Conservation (phyloP, 2,113 vertebrate species). For the Zosterops hypoxanthus region DNA sequence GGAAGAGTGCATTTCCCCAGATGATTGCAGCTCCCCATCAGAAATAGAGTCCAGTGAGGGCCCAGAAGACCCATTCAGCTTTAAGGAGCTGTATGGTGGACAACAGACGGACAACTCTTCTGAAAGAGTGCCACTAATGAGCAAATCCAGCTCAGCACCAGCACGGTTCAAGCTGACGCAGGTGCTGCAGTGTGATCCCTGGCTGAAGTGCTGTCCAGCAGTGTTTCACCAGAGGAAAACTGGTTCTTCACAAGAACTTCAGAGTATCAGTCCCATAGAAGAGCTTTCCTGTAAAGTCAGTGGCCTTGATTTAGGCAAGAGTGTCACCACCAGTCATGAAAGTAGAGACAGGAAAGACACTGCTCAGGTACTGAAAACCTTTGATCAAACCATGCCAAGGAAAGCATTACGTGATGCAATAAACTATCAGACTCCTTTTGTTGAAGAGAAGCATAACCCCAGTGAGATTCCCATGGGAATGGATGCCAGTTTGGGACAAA, state of each 20-base stretch:
- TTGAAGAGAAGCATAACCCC: slow-evolving; percentile 73
- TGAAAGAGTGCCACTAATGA: slow-evolving; percentile 68
- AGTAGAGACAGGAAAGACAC: slow-evolving; percentile 84
- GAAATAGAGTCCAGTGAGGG: slow-evolving; percentile 72
- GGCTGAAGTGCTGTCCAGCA: slow-evolving; percentile 76
- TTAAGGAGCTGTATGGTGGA: slow-evolving; percentile 65
- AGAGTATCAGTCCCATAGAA: slow-evolving; percentile 76
- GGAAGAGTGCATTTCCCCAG: slow-evolving; percentile 55
- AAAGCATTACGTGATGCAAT: slow-evolving; percentile 83
- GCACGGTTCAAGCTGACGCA: slow-evolving; percentile 67
- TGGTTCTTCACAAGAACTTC: slow-evolving; percentile 77
- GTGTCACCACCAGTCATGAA: slow-evolving; percentile 76
- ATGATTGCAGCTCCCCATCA: slow-evolving; percentile 71
- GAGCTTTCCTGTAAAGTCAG: slow-evolving; percentile 73
- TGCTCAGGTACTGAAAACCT: slow-evolving; percentile 72
- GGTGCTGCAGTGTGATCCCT: slow-evolving; percentile 75
- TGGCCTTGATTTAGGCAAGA: slow-evolving; percentile 60
- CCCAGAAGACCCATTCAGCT: slow-evolving; percentile 65
- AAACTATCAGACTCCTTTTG: slow-evolving; percentile 71
- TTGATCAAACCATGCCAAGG: slow-evolving; percentile 73
- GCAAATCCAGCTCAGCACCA: slow-evolving; percentile 51
- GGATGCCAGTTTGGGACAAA: slow-evolving; percentile 72
- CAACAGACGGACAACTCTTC: background rate
- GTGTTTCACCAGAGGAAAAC: slow-evolving; percentile 79
- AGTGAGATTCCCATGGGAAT: slow-evolving; percentile 62